phyloP scores from a whole-genome alignment of 2,113 vertebrate genomes.

The Oophaga pumilio region DNA sequence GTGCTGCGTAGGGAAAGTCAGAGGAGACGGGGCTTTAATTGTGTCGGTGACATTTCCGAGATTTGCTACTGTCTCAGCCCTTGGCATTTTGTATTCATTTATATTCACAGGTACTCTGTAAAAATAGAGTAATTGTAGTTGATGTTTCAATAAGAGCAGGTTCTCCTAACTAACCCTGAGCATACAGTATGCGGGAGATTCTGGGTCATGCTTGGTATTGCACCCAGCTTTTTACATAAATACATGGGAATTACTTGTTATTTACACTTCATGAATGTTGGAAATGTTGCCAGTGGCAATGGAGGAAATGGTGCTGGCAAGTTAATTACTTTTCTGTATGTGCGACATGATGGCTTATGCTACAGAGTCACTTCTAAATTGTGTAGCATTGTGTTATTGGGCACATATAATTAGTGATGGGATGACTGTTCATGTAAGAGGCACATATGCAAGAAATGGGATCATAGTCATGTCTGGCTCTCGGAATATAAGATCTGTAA shows the following conservation, averaged over 20 bases:
- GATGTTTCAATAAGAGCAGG: conserved; percentile 42
- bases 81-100: conserved; percentile 51
- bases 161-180: conserved; percentile 7
- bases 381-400: background rate
- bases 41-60: conserved; percentile 37
- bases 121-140: conserved; percentile 31
- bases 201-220: background rate
- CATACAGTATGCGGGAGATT: background rate
- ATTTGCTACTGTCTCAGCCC: conserved; percentile 29
- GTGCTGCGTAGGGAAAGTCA: conserved; percentile 20
- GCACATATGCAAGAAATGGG: background rate
- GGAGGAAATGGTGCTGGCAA: background rate
- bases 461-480: background rate
- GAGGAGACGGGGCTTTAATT: conserved; percentile 26
- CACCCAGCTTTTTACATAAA: background rate
- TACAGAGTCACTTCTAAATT: no score
- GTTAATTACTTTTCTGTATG: conserved; percentile 8
- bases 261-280: conserved; percentile 2
- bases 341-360: background rate
- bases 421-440: background rate
- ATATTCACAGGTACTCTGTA: conserved; percentile 43
- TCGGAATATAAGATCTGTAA: background rate
- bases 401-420: background rate
- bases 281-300: background rate
- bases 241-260: conserved; percentile 10